Evolutionary conservation across 2,113 vertebrate species (phyloP).

Genomic region (Pangasianodon hypophthalmus): DNA sequence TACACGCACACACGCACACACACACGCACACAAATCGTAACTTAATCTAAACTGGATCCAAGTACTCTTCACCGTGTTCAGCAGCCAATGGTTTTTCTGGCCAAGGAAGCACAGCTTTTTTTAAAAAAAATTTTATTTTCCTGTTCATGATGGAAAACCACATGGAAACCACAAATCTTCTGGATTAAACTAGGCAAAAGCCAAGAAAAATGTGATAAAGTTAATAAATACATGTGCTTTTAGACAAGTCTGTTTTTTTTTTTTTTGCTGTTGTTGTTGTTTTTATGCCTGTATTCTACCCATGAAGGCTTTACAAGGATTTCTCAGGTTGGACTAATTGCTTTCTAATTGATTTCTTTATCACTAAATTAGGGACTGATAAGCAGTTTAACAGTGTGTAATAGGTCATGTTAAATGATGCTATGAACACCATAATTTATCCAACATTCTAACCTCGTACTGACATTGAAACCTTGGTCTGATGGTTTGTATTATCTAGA

Average conservation of each 20-base stretch:
- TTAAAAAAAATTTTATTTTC: no score
- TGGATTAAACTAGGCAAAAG: not conserved
- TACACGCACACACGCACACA: slow-evolving; percentile 39
- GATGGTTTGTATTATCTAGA: not conserved
- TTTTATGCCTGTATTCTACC: not conserved
- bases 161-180: slow-evolving; percentile 5
- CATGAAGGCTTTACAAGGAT: not conserved
- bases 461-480: not conserved
- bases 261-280: not conserved
- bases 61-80: not conserved
- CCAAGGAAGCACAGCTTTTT: not conserved
- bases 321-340: not conserved
- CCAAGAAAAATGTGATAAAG: not conserved
- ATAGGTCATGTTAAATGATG: not conserved
- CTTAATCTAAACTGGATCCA: slow-evolving; percentile 20
- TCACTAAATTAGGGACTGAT: not conserved
- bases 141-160: not conserved
- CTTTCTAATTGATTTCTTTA: not conserved
- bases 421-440: not conserved
- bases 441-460: not conserved
- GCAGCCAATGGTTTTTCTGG: slow-evolving; percentile 17
- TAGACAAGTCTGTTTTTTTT: no score
- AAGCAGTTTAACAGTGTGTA: not conserved
- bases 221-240: not conserved
- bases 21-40: slow-evolving; percentile 18